Evolutionary conservation across 2,797 vertebrate genomes (phyloP).

Genomic region (Cossypha niveicapilla): DNA sequence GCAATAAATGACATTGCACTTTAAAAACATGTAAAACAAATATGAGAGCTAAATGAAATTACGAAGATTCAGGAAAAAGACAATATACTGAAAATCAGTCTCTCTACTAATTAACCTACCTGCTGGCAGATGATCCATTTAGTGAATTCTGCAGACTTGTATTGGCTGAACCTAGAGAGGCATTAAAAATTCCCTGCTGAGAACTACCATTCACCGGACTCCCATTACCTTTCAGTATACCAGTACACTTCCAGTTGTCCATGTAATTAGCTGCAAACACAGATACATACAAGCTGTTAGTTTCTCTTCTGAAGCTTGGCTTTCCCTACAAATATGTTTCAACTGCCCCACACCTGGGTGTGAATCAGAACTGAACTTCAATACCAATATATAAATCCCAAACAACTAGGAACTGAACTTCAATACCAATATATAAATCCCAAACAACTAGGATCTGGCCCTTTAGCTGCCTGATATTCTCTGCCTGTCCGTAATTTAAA

Average conservation of each 20-base stretch:
- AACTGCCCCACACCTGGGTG: neutral
- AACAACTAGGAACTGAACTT: neutral
- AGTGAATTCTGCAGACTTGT: conserved; percentile 86
- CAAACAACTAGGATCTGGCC: neutral
- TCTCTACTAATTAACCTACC: conserved; percentile 71
- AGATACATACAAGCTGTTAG: neutral
- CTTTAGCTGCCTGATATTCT: neutral
- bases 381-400: neutral
- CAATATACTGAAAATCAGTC: neutral
- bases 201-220: conserved; percentile 89
- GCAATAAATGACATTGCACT: neutral
- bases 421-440: neutral
- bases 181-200: conserved; percentile 86
- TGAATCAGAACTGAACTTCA: neutral
- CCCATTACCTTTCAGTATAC: conserved; percentile 96
- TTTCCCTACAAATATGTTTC: neutral
- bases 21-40: neutral
- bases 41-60: neutral
- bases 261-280: conserved; percentile 92
- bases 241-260: conserved; percentile 99
- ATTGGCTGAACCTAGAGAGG: conserved; percentile 81
- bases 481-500: neutral
- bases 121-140: conserved; percentile 88
- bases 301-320: neutral
- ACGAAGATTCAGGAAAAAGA: neutral